Conservation (phyloP, 64 coral and sea anemone genomes). For the Astreopora myriophthalma region DNA sequence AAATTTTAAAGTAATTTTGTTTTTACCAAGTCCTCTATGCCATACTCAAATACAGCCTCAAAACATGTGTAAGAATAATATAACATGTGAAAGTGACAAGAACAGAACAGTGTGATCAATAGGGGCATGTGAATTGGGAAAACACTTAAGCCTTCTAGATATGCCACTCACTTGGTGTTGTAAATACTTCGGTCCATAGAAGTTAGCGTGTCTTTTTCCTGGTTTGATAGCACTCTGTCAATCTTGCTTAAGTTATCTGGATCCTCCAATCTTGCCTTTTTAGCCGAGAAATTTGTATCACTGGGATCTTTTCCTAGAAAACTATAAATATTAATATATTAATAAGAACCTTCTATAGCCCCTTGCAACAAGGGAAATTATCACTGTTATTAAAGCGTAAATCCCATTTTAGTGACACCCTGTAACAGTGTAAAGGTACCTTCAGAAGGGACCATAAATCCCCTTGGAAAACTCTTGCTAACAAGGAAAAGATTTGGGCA, state of each 20-base stretch:
- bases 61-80: neutral
- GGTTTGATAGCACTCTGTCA: conserved; percentile 22
- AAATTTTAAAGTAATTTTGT: neutral
- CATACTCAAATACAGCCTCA: neutral
- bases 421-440: neutral
- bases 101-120: neutral
- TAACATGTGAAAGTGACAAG: neutral
- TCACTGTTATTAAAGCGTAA: neutral
- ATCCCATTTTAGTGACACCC: neutral
- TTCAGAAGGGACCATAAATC: too few species aligned
- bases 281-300: neutral
- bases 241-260: neutral
- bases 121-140: neutral
- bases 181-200: neutral
- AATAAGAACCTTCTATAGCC: neutral
- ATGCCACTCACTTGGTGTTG: conserved; percentile 40
- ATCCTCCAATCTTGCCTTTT: conserved; percentile 11
- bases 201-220: conserved; percentile 16
- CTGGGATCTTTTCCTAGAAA: conserved; percentile 18
- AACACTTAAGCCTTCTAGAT: neutral
- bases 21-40: neutral
- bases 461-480: too few species aligned
- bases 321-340: neutral
- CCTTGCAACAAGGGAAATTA: neutral
- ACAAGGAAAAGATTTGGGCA: neutral